Evolutionary conservation across 2,113 vertebrate species (phyloP).

Genomic region (Cisticola juncidis): DNA sequence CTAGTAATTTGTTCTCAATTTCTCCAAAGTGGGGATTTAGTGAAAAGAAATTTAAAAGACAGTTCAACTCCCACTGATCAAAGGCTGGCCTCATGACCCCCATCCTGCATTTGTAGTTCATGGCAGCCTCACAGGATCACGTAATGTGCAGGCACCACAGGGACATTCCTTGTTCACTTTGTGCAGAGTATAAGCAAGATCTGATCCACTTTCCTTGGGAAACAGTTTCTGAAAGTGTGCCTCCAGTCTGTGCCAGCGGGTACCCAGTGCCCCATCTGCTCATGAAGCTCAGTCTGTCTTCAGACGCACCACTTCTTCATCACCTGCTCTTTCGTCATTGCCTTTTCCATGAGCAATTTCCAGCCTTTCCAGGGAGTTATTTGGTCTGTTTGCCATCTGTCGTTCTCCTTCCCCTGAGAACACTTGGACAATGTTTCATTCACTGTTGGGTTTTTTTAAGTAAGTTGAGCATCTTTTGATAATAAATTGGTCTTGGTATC

Average conservation of each 20-base stretch:
- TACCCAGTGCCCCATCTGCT: background rate
- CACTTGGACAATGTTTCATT: background rate
- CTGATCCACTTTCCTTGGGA: background rate
- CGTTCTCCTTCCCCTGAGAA: background rate
- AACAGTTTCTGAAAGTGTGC: background rate
- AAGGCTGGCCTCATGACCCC: background rate
- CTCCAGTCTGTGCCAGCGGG: background rate
- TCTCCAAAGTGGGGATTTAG: background rate
- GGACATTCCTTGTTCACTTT: background rate
- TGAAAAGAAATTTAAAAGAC: background rate
- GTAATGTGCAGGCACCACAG: rapidly evolving
- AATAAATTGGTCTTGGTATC: conserved; percentile 19
- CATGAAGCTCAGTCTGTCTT: background rate
- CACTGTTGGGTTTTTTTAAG: background rate
- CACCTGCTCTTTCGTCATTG: background rate
- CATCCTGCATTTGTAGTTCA: background rate
- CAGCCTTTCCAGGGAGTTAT: background rate
- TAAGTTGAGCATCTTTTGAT: background rate
- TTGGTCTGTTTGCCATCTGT: conserved; percentile 22
- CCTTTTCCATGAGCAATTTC: background rate
- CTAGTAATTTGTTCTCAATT: background rate
- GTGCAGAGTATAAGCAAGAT: background rate
- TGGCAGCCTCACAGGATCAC: background rate
- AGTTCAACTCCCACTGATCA: background rate
- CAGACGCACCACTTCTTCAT: background rate